Evolutionary conservation across 1,140 invertebrate genomes (phyloP).

Genomic region (Ectropis grisescens): DNA sequence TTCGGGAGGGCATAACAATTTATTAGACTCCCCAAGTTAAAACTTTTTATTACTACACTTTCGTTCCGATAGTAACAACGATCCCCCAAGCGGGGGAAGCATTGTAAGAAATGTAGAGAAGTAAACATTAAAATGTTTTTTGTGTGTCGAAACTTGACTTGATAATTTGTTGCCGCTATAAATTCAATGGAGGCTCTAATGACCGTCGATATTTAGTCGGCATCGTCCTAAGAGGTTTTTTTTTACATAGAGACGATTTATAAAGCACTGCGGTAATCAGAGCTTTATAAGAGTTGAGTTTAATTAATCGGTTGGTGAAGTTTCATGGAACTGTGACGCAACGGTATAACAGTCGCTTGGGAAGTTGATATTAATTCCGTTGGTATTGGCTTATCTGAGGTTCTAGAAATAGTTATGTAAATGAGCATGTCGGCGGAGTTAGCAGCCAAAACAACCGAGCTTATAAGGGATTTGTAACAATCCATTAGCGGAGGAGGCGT

Average conservation of each 20-base stretch:
- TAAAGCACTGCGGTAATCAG: conserved; percentile 11
- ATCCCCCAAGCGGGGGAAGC: background rate
- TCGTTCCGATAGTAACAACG: conserved; percentile 1
- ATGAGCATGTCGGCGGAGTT: too few species aligned
- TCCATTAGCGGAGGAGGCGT: too few species aligned
- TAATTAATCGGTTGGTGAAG: too few species aligned
- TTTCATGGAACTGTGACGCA: too few species aligned
- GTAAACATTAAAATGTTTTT: conserved; percentile 6
- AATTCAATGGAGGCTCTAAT: conserved; percentile 17
- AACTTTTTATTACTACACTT: conserved; percentile 16
- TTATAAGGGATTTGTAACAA: too few species aligned
- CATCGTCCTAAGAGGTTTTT: conserved; percentile 9
- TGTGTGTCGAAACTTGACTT: conserved; percentile 1
- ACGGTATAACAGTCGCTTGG: too few species aligned
- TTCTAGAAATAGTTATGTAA: too few species aligned
- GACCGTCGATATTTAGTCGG: conserved; percentile 11
- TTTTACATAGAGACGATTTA: conserved; percentile 12
- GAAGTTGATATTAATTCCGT: too few species aligned
- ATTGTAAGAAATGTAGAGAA: conserved; percentile 1
- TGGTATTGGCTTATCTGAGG: too few species aligned
- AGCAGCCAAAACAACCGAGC: too few species aligned
- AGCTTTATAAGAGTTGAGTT: conserved; percentile 7
- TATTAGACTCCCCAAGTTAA: conserved; percentile 5
- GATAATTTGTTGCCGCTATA: conserved; percentile 16
- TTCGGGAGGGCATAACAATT: conserved; percentile 4